Conservation (phyloP, 2,113 vertebrate species). For the Chelonoidis abingdonii region DNA sequence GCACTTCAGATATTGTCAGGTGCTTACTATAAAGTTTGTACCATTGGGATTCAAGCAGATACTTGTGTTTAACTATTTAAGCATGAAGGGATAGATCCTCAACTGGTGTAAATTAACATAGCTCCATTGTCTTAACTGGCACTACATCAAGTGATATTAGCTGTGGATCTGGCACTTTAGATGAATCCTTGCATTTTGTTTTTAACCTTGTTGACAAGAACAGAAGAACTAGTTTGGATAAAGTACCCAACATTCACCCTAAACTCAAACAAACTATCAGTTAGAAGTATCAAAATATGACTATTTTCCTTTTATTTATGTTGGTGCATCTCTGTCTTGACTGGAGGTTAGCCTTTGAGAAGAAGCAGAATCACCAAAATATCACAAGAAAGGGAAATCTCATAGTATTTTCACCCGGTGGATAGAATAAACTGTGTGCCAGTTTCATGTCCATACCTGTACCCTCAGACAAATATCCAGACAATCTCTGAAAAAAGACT, state of each 20-base stretch:
- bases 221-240: not conserved
- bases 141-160: constrained; percentile 6
- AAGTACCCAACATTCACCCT: not conserved
- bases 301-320: not conserved
- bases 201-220: constrained; percentile 41
- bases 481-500: not conserved
- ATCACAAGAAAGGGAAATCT: not conserved
- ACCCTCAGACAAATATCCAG: not conserved
- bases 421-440: not conserved
- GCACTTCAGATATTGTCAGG: too few relatives aligned
- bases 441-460: not conserved
- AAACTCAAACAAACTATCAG: not conserved
- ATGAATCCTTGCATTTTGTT: not conserved
- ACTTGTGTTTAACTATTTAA: not conserved
- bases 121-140: not conserved
- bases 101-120: not conserved
- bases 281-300: not conserved
- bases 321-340: not conserved
- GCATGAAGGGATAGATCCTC: not conserved
- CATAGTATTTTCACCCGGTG: not conserved
- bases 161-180: not conserved
- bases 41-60: not conserved
- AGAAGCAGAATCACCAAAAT: not conserved
- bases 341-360: not conserved
- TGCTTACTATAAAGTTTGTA: not conserved